A percentile compares a stretch with the other conserved stretches of the same genome.
Conservation (phyloP, 2,797 vertebrate genomes). For the Artibeus lituratus region DNA sequence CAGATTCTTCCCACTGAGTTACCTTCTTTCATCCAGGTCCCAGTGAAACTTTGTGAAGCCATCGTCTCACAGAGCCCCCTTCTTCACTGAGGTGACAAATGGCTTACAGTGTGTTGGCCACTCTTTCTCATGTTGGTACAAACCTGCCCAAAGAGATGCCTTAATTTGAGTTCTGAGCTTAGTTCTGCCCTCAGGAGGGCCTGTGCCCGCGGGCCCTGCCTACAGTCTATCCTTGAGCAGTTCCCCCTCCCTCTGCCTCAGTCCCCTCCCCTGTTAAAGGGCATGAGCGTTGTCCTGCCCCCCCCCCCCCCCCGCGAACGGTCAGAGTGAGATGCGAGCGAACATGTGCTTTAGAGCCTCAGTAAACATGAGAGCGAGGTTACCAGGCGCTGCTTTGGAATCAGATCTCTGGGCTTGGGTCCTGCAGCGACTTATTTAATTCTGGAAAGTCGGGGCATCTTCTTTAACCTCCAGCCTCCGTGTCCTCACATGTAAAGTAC, state of each 20-base stretch:
- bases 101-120: neutral
- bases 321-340: neutral
- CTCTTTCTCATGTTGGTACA: neutral
- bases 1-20: neutral
- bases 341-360: neutral
- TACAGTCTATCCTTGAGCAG: neutral
- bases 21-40: neutral
- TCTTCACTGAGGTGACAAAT: neutral
- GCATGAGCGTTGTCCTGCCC: neutral
- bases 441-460: neutral
- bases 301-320: too few species aligned
- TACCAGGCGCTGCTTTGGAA: neutral
- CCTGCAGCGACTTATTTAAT: neutral
- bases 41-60: neutral
- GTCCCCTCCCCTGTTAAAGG: neutral
- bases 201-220: neutral
- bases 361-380: neutral
- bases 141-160: neutral
- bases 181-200: neutral
- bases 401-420: neutral
- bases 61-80: neutral
- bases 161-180: neutral
- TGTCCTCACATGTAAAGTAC: neutral
- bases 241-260: neutral
- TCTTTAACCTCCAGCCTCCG: neutral